Percentiles rank a stretch among this genome's conserved stretches.
Conservation (phyloP, 2,888 invertebrate genomes). For the Drosophila fungiperda region DNA sequence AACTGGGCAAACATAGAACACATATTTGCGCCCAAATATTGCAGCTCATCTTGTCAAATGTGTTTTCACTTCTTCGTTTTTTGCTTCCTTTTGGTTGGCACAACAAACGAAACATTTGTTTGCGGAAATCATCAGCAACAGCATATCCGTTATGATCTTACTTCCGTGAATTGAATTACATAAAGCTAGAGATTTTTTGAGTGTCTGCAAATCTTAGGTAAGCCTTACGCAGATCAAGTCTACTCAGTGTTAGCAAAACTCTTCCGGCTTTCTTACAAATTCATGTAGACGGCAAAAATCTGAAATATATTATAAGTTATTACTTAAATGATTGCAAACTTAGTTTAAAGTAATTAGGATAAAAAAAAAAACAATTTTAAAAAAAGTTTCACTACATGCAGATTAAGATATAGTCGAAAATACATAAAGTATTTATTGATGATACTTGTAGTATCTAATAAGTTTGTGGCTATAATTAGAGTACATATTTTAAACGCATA, state of each 20-base stretch:
- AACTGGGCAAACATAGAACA: slow-evolving; percentile 19
- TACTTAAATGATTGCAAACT: neutral
- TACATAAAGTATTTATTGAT: neutral
- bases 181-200: slow-evolving; percentile 7
- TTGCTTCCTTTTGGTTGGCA: slow-evolving; percentile 44
- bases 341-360: neutral
- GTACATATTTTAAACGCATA: slow-evolving; percentile 33
- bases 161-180: slow-evolving; percentile 27
- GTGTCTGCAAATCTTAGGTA: neutral
- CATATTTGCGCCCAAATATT: slow-evolving; percentile 17
- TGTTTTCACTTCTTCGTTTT: slow-evolving; percentile 4
- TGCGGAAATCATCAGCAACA: slow-evolving; percentile 78
- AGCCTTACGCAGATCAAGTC: neutral
- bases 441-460: slow-evolving; percentile 39
- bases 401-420: neutral
- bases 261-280: neutral
- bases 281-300: neutral
- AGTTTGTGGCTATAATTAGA: slow-evolving; percentile 35
- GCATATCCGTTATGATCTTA: slow-evolving; percentile 69
- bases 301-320: neutral
- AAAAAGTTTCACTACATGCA: neutral
- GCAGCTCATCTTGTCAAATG: slow-evolving; percentile 27
- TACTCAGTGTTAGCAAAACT: neutral
- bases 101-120: slow-evolving; percentile 75
- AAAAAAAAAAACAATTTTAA: neutral